Evolutionary conservation across 2,888 invertebrate genomes (phyloP).

Genomic region (Polymixis flavicincta): DNA sequence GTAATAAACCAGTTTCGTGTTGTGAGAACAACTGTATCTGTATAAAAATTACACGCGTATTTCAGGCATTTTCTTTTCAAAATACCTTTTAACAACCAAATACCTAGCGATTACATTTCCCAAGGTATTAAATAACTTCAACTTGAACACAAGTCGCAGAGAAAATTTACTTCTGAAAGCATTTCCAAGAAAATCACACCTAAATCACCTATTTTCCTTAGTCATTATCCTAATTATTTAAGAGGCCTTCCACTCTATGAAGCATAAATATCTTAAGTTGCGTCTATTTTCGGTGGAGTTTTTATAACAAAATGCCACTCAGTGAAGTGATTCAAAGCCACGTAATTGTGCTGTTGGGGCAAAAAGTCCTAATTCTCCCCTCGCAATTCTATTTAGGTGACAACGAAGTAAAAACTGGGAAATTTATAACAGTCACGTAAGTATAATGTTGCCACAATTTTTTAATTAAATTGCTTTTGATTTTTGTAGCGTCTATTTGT

Average conservation of each 20-base stretch:
- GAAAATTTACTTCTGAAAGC: slow-evolving; percentile 36
- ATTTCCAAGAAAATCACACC: slow-evolving; percentile 44
- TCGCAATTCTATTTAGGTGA: slow-evolving; percentile 79
- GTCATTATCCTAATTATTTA: slow-evolving; percentile 65
- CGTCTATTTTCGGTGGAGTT: slow-evolving; percentile 69
- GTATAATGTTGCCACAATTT: slow-evolving; percentile 79
- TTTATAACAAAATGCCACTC: slow-evolving; percentile 71
- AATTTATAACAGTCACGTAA: slow-evolving; percentile 80
- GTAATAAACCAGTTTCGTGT: slow-evolving; percentile 45
- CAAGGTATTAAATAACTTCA: slow-evolving; percentile 41
- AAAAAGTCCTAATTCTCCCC: slow-evolving; percentile 78
- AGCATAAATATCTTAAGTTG: slow-evolving; percentile 68
- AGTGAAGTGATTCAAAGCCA: slow-evolving; percentile 75
- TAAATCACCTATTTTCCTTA: slow-evolving; percentile 55
- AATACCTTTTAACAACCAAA: slow-evolving; percentile 24
- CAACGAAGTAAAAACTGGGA: slow-evolving; percentile 80
- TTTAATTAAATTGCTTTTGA: slow-evolving; percentile 79
- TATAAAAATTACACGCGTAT: slow-evolving; percentile 24
- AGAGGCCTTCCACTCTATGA: slow-evolving; percentile 64
- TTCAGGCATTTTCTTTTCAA: slow-evolving; percentile 18
- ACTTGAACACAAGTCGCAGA: slow-evolving; percentile 37
- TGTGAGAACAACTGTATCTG: slow-evolving; percentile 27
- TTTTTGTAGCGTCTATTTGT: no score
- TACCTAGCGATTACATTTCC: slow-evolving; percentile 11
- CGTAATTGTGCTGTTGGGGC: slow-evolving; percentile 80